Conservation (phyloP, 2,888 invertebrate species). For the Tiliacea citrago region DNA sequence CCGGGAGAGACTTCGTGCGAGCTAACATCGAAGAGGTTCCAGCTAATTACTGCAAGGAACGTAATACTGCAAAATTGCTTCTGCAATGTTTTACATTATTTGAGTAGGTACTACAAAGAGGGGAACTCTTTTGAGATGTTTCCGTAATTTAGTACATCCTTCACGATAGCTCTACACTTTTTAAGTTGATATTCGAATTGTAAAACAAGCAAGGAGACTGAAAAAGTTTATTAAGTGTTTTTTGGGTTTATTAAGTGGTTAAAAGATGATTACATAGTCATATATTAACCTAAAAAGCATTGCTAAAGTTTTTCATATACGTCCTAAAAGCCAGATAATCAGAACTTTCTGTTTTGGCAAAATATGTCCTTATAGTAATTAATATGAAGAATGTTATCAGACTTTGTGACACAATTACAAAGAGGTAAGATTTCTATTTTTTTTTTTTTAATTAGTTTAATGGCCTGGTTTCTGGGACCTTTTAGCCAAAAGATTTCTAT, state of each 20-base stretch:
- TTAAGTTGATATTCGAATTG: conserved; percentile 9
- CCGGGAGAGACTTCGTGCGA: conserved; percentile 46
- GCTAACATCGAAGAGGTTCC: conserved; percentile 51
- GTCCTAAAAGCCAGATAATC: neutral
- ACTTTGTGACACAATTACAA: conserved; percentile 10
- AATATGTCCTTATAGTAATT: neutral
- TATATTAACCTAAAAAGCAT: neutral
- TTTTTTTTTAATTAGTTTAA: no score
- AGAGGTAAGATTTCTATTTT: neutral
- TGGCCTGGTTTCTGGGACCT: no score
- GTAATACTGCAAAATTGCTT: conserved; percentile 35
- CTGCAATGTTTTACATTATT: conserved; percentile 32
- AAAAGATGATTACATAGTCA: neutral
- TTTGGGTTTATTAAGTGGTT: neutral
- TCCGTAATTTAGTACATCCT: conserved; percentile 31
- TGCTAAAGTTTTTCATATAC: neutral
- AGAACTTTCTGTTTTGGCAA: neutral
- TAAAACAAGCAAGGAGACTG: neutral
- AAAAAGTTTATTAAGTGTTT: conserved; percentile 3
- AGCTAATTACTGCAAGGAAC: conserved; percentile 59
- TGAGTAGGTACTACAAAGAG: conserved; percentile 18
- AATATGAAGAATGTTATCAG: conserved; percentile 12
- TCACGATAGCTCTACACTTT: conserved; percentile 18
- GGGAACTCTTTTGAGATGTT: conserved; percentile 24
- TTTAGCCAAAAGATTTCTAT: neutral